Evolutionary conservation across 2,888 invertebrate genomes (phyloP).

Genomic region (Pasiphila rectangulata): DNA sequence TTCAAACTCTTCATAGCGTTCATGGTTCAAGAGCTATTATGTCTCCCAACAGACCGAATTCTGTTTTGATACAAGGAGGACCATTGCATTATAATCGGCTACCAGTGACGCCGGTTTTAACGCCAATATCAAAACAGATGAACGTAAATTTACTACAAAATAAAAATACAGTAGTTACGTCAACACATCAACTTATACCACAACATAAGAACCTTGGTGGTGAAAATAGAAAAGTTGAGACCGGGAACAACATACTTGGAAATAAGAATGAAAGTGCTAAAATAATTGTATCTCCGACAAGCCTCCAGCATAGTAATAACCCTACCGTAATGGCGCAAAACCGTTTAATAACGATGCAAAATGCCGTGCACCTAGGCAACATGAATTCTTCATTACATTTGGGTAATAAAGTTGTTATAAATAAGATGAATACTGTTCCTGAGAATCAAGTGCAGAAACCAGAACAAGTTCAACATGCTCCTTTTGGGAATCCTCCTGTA

Average conservation of each 20-base stretch:
- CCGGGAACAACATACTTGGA: constrained; percentile 46
- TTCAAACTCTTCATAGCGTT: constrained; percentile 68
- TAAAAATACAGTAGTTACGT: constrained; percentile 51
- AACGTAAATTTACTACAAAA: constrained; percentile 68
- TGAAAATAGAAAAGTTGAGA: constrained; percentile 59
- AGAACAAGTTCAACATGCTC: constrained; percentile 54
- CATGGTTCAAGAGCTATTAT: constrained; percentile 65
- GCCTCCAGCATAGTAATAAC: constrained; percentile 58
- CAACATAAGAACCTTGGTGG: constrained; percentile 64
- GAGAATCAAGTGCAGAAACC: constrained; percentile 55
- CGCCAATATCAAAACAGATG: constrained; percentile 80
- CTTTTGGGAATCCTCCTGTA: constrained; percentile 56
- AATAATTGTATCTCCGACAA: constrained; percentile 68
- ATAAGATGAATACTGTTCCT: constrained; percentile 51
- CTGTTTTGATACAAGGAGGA: constrained; percentile 69
- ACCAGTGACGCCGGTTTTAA: constrained; percentile 80
- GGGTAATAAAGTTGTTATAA: constrained; percentile 64
- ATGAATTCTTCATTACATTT: constrained; percentile 60
- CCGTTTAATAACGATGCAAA: constrained; percentile 70
- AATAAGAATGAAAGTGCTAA: constrained; percentile 58
- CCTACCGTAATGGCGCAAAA: constrained; percentile 72
- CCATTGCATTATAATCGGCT: constrained; percentile 77
- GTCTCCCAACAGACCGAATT: constrained; percentile 70
- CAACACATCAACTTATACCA: constrained; percentile 49
- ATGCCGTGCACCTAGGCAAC: constrained; percentile 60